phyloP scores from a whole-genome alignment of 1,140 invertebrate species.

The Linepithema humile region DNA sequence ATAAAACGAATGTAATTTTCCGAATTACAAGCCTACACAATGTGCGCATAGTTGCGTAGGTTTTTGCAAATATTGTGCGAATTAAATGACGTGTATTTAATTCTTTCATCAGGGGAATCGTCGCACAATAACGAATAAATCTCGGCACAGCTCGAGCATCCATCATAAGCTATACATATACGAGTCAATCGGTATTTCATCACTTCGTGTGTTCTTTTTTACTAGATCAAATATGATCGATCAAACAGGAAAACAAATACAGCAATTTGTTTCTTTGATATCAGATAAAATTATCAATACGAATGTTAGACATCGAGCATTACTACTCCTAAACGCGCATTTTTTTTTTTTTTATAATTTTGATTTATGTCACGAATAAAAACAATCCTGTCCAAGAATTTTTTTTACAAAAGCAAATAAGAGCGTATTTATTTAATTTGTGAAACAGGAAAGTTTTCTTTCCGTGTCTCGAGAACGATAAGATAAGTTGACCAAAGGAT shows the following conservation, averaged over 20 bases:
- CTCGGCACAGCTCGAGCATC: not conserved
- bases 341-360: not conserved
- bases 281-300: too few species aligned
- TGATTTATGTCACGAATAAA: not conserved
- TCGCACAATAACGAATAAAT: not conserved
- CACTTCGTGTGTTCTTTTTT: too few species aligned
- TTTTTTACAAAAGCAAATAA: constrained; percentile 23
- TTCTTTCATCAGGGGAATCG: not conserved
- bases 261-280: too few species aligned
- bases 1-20: not conserved
- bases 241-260: too few species aligned
- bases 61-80: constrained; percentile 33
- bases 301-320: too few species aligned
- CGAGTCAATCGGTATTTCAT: too few species aligned
- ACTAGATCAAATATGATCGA: too few species aligned
- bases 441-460: not conserved
- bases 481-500: constrained; percentile 46
- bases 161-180: not conserved
- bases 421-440: not conserved
- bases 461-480: constrained; percentile 4
- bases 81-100: constrained; percentile 28
- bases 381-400: not conserved
- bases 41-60: not conserved
- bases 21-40: not conserved
- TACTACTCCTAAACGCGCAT: too few species aligned